phyloP scores from a whole-genome alignment of 2,113 vertebrate species.

The Alectura lathami region DNA sequence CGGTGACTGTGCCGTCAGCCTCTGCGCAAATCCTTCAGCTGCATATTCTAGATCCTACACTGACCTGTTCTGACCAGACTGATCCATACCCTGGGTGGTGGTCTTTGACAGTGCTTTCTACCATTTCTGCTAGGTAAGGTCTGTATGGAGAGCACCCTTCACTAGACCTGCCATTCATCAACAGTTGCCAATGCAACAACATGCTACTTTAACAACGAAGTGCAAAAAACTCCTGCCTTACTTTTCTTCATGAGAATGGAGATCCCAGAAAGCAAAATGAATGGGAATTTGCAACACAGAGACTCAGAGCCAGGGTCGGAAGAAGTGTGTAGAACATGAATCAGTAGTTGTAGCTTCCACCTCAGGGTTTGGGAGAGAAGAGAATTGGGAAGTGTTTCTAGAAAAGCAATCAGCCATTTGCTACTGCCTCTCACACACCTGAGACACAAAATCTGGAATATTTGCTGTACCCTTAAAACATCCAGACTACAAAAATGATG shows the following conservation, averaged over 20 bases:
- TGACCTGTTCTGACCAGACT: background rate
- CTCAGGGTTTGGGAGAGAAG: background rate
- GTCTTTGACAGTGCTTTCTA: background rate
- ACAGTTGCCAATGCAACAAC: background rate
- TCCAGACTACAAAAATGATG: background rate
- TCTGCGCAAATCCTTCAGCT: background rate
- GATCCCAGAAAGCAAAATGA: background rate
- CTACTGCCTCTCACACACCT: background rate
- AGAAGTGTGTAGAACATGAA: accelerated
- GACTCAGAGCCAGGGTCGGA: background rate
- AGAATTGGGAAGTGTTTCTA: background rate
- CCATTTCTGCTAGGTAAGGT: background rate
- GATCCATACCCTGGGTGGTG: background rate
- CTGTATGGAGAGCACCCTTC: background rate
- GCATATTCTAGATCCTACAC: background rate
- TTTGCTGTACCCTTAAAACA: background rate
- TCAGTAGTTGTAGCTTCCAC: background rate
- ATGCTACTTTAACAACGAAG: background rate
- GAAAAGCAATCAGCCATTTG: background rate
- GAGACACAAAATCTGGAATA: background rate
- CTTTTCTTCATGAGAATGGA: background rate
- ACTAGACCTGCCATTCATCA: background rate
- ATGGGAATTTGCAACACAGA: background rate
- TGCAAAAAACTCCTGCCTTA: background rate
- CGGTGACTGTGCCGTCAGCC: background rate